A percentile compares a stretch with the other conserved stretches of the same genome.
Evolutionary conservation across 1,140 invertebrate species (phyloP).

Genomic region (Drosophila ironensis): DNA sequence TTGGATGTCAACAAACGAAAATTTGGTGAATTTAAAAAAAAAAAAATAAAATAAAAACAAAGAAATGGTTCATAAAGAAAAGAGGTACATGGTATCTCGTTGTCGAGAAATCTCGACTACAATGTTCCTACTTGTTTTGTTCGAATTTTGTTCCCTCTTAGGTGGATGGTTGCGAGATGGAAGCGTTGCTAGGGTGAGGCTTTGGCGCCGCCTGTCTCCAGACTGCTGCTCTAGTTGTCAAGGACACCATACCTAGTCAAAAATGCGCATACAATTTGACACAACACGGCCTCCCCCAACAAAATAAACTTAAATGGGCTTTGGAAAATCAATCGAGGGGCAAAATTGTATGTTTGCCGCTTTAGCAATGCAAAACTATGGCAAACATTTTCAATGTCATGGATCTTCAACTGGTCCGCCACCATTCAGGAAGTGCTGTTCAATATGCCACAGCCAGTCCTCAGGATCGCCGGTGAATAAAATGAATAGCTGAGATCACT

Average conservation of each 20-base stretch:
- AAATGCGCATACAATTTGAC: conserved; percentile 32
- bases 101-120: no score
- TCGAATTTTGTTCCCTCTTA: no score
- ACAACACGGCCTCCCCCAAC: neutral
- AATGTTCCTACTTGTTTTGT: no score
- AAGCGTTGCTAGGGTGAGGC: no score
- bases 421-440: conserved; percentile 32
- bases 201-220: conserved; percentile 37
- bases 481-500: conserved; percentile 41
- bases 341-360: conserved; percentile 1
- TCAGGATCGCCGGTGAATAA: conserved; percentile 2
- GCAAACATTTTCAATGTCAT: conserved; percentile 48
- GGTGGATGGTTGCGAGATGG: no score
- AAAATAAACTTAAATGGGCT: no score
- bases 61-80: no score
- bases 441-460: conserved; percentile 12
- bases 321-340: neutral
- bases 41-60: no score
- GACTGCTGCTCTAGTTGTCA: conserved; percentile 27
- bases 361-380: conserved; percentile 38
- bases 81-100: no score
- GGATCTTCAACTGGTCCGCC: neutral
- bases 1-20: no score
- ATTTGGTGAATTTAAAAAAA: no score
- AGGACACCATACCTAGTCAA: conserved; percentile 17